These are phyloP conservation scores for Spodoptera litura DNA, from an alignment of 1,140 invertebrate genomes.

Conservation along the genomic window DNA sequence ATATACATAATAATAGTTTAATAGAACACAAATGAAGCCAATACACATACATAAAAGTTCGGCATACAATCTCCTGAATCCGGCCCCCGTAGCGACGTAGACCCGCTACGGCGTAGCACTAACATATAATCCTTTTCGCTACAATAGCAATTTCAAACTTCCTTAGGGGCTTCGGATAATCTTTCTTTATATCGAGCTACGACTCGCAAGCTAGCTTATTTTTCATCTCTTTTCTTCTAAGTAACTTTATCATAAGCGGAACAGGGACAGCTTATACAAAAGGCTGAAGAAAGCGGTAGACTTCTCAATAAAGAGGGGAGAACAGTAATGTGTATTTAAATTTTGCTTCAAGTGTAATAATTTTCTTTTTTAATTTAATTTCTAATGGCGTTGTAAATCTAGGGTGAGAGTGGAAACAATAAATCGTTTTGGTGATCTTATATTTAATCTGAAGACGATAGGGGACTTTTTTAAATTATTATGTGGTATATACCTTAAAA, in stretches of 20 bases:
- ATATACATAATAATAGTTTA: neutral
- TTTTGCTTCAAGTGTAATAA: conserved; percentile 84
- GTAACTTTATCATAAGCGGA: conserved; percentile 38
- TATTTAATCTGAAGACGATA: conserved; percentile 39
- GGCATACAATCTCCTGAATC: conserved; percentile 69
- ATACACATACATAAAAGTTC: conserved; percentile 59
- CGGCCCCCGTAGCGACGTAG: conserved; percentile 72
- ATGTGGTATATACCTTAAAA: neutral
- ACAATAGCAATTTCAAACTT: conserved; percentile 87
- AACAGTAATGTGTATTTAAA: conserved; percentile 86
- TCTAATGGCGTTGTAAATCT: conserved; percentile 73
- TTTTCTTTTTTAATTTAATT: conserved; percentile 86
- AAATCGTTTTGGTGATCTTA: conserved; percentile 58
- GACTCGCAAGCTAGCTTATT: conserved; percentile 66
- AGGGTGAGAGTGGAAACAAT: conserved; percentile 61
- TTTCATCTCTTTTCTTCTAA: conserved; percentile 60
- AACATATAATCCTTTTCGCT: conserved; percentile 87
- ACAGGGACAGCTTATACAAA: conserved; percentile 63
- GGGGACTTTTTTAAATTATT: conserved; percentile 19
- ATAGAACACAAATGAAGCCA: conserved; percentile 37
- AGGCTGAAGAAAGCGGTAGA: conserved; percentile 76
- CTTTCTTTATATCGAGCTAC: conserved; percentile 86
- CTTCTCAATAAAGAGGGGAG: conserved; percentile 85
- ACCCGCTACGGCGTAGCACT: conserved; percentile 84
- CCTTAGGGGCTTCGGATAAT: conserved; percentile 87